Percentiles rank a stretch among this genome's conserved stretches.
phyloP scores from a whole-genome alignment of 2,113 vertebrate species.

The Oostethus manadensis region DNA sequence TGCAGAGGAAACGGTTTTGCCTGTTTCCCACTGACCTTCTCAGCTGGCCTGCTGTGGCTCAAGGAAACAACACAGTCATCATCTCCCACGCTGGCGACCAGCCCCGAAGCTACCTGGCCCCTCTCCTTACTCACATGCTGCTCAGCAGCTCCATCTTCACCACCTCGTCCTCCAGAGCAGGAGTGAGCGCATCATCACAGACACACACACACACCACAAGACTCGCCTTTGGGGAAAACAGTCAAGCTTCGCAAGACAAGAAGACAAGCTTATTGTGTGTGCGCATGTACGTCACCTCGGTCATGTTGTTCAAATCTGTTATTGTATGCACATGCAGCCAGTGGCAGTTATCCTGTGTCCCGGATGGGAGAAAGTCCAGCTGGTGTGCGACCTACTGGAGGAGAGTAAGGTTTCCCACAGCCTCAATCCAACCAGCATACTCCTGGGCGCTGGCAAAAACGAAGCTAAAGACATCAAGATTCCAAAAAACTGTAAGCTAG shows the following conservation, averaged over 20 bases:
- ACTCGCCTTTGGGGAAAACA: neutral
- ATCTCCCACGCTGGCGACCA: constrained; percentile 72
- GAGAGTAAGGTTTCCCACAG: constrained; percentile 40
- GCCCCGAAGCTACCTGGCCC: constrained; percentile 80
- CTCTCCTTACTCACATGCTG: constrained; percentile 79
- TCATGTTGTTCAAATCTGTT: neutral
- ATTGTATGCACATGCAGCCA: constrained; percentile 68
- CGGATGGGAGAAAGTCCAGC: constrained; percentile 82
- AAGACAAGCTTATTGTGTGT: neutral
- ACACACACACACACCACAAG: neutral
- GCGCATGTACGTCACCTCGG: neutral
- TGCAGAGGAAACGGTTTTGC: constrained; percentile 57
- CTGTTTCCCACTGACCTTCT: constrained; percentile 72
- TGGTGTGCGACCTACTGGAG: constrained; percentile 76
- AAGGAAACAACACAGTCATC: constrained; percentile 77
- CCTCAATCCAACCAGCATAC: constrained; percentile 70
- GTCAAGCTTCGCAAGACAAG: neutral
- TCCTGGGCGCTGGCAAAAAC: constrained; percentile 75
- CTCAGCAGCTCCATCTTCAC: constrained; percentile 43
- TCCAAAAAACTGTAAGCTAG: constrained; percentile 77
- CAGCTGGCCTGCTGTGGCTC: constrained; percentile 82
- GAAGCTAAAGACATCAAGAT: constrained; percentile 73
- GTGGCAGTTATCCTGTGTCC: constrained; percentile 83
- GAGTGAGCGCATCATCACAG: constrained; percentile 68
- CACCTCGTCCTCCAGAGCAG: constrained; percentile 51